A percentile compares a stretch with the other conserved stretches of the same genome.
Conservation (phyloP, 1,140 invertebrate genomes). For the Thaumatotibia leucotreta region DNA sequence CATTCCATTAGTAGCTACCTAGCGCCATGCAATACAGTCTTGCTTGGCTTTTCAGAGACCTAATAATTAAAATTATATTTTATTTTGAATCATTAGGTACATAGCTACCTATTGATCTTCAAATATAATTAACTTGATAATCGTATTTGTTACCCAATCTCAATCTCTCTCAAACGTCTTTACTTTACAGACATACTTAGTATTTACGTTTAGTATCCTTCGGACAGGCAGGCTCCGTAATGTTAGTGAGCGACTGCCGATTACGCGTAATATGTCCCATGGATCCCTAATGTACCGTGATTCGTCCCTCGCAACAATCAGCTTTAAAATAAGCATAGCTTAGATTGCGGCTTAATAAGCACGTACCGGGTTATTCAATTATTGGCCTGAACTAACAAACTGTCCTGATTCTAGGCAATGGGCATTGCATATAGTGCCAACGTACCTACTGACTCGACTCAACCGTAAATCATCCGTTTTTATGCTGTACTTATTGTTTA, state of each 20-base stretch:
- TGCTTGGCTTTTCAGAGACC: not conserved
- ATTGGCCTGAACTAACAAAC: not conserved
- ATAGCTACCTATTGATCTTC: no score
- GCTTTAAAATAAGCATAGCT: not conserved
- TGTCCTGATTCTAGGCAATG: not conserved
- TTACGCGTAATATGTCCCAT: not conserved
- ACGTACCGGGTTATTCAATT: not conserved
- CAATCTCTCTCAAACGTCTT: no score
- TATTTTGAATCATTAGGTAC: not conserved
- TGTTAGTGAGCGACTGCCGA: not conserved
- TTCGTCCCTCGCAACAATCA: not conserved
- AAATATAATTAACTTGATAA: no score
- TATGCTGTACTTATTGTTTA: not conserved
- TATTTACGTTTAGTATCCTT: not conserved
- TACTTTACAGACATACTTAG: no score
- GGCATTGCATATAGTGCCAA: no score
- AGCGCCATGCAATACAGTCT: not conserved
- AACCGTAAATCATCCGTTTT: not conserved
- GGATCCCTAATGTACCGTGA: not conserved
- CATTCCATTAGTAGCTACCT: conserved; percentile 7
- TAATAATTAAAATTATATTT: not conserved
- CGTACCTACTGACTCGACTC: no score
- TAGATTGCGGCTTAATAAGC: not conserved
- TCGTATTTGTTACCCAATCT: no score
- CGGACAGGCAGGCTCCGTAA: not conserved